phyloP scores from a whole-genome alignment of 92 coral and sea anemone species.

The Umimayanthus kanabou region DNA sequence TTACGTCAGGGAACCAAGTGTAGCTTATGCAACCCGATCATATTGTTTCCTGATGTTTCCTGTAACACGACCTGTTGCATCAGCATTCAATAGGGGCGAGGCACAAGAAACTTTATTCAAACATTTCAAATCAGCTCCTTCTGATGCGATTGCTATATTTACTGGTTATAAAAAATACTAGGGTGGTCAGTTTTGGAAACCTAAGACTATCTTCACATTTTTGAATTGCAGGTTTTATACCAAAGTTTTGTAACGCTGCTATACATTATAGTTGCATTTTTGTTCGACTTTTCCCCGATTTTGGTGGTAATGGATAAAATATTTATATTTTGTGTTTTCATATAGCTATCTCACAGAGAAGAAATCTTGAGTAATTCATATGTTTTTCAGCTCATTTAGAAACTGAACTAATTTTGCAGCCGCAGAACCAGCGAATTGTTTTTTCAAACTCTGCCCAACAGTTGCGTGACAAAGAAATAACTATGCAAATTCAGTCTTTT shows the following conservation, averaged over 20 bases:
- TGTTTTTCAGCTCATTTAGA: no score
- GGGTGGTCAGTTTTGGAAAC: background rate
- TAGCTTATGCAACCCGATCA: slow-evolving; percentile 14
- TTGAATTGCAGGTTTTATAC: background rate
- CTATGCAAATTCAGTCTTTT: background rate
- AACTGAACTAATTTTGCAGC: background rate
- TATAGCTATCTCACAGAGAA: no score
- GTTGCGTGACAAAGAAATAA: background rate
- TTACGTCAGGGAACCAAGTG: background rate
- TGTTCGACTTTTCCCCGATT: no score
- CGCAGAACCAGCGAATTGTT: background rate
- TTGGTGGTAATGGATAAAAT: no score
- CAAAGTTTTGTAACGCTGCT: no score
- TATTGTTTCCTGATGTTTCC: background rate
- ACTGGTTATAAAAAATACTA: no score
- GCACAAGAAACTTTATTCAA: no score
- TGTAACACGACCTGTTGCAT: slow-evolving; percentile 9
- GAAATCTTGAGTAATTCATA: no score
- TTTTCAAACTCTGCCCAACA: background rate
- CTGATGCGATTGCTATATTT: background rate
- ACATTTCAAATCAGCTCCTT: background rate
- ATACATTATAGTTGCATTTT: no score
- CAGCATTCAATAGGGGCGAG: background rate
- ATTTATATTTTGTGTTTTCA: no score
- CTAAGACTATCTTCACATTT: no score